Conservation (phyloP, 2,888 invertebrate genomes). For the Drosophila kokeensis region DNA sequence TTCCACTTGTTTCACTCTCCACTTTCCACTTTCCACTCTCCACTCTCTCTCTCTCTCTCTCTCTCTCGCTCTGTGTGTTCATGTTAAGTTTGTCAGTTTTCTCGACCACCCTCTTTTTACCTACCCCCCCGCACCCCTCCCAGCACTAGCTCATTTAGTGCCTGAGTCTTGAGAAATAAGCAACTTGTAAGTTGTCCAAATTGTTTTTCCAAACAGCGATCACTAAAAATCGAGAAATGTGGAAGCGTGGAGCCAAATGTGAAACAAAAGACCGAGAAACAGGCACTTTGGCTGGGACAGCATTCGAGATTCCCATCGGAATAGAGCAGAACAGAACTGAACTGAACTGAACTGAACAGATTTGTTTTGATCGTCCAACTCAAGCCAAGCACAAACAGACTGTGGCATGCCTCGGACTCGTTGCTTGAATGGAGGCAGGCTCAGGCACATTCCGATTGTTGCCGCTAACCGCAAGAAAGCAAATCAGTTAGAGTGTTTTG, state of each 20-base stretch:
- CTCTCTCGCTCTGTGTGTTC: slow-evolving; percentile 7
- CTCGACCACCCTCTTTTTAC: slow-evolving; percentile 12
- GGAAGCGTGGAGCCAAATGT: slow-evolving; percentile 51
- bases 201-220: slow-evolving; percentile 53
- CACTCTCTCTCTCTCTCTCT: not conserved
- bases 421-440: slow-evolving; percentile 26
- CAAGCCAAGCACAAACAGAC: slow-evolving; percentile 23
- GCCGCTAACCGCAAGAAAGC: slow-evolving; percentile 27
- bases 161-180: slow-evolving; percentile 15
- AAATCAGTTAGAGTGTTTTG: slow-evolving; percentile 73
- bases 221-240: slow-evolving; percentile 32
- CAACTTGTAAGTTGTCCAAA: slow-evolving; percentile 44
- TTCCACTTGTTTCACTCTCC: slow-evolving; percentile 69
- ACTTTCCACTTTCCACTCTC: not conserved
- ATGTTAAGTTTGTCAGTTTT: slow-evolving; percentile 21
- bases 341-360: slow-evolving; percentile 8
- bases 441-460: slow-evolving; percentile 18
- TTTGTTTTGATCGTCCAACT: slow-evolving; percentile 53
- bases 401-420: slow-evolving; percentile 18
- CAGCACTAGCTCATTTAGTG: not conserved
- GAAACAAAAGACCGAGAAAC: slow-evolving; percentile 41
- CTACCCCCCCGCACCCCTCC: not conserved
- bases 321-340: not conserved
- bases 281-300: slow-evolving; percentile 23
- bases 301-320: slow-evolving; percentile 40